A percentile compares a stretch with the other conserved stretches of the same genome.
phyloP scores from a whole-genome alignment of 2,888 invertebrate genomes.

The Lamellibrachia columna region DNA sequence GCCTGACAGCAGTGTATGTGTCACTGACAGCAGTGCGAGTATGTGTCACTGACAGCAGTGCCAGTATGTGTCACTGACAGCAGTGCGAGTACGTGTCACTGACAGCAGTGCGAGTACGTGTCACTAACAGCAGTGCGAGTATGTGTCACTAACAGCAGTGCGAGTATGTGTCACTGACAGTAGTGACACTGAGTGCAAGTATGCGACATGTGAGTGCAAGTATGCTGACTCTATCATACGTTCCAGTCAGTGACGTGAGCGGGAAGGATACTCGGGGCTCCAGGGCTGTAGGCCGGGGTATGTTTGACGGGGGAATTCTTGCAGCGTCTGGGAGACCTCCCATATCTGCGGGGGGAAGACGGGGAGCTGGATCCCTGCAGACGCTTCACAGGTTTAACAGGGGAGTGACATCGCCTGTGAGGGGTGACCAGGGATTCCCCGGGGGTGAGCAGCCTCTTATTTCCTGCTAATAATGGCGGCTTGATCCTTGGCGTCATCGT shows the following conservation, averaged over 20 bases:
- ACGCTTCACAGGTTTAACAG: slow-evolving; percentile 54
- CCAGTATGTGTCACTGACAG: not conserved
- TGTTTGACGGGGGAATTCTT: slow-evolving; percentile 1
- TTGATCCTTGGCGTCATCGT: slow-evolving; percentile 39
- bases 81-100: not conserved
- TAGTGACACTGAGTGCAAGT: not conserved
- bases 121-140: not conserved
- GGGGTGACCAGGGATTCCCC: slow-evolving; percentile 24
- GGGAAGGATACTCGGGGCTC: not conserved
- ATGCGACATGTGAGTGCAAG: not conserved
- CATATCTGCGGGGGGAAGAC: slow-evolving; percentile 32
- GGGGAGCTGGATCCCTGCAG: slow-evolving; percentile 40
- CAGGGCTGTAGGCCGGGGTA: not conserved
- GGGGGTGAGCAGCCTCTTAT: not conserved
- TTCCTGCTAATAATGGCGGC: slow-evolving; percentile 39
- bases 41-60: not conserved
- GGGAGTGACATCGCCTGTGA: slow-evolving; percentile 43
- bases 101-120: not conserved
- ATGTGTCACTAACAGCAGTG: no score
- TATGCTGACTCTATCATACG: not conserved
- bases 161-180: not conserved
- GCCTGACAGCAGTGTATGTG: not conserved
- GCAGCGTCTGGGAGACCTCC: not conserved
- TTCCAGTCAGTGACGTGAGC: slow-evolving; percentile 4
- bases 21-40: not conserved